Percentiles rank a stretch among this genome's conserved stretches.
Conservation (phyloP, 2,888 invertebrate genomes). For the Camptogramma bilineatum region DNA sequence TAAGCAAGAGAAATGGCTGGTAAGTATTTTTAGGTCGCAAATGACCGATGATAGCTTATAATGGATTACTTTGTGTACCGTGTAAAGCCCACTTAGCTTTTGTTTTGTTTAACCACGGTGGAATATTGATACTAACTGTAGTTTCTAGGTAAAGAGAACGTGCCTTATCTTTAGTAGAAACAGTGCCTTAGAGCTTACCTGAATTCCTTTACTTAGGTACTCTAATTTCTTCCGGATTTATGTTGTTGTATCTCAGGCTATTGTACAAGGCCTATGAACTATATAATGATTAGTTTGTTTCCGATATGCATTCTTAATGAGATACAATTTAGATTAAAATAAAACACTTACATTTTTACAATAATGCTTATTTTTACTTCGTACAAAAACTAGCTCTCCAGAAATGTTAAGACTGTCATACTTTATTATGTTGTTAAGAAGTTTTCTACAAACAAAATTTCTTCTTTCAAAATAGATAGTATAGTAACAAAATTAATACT, state of each 20-base stretch:
- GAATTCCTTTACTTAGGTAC: constrained; percentile 1
- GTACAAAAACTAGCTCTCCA: no score
- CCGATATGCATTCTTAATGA: background rate
- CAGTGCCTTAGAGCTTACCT: background rate
- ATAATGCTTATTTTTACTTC: no score
- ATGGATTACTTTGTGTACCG: background rate
- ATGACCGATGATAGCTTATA: no score
- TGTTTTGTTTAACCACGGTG: background rate
- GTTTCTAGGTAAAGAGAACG: background rate
- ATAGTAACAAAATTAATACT: no score
- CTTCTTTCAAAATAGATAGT: no score
- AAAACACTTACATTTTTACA: no score
- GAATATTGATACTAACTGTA: background rate
- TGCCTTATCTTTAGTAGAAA: constrained; percentile 2
- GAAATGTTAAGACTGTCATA: no score
- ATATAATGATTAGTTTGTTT: background rate
- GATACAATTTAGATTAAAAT: no score
- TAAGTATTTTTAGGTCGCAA: no score
- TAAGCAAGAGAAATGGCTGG: no score
- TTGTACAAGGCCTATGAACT: background rate
- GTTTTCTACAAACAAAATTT: no score
- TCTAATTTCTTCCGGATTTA: constrained; percentile 1
- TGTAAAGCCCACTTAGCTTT: background rate
- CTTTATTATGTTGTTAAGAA: no score
- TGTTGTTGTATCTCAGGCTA: background rate